A percentile compares a stretch with the other conserved stretches of the same genome.
These are phyloP conservation scores for Chydorus sphaericus DNA, from an alignment of 2,888 invertebrate genomes.

Conservation along the genomic window DNA sequence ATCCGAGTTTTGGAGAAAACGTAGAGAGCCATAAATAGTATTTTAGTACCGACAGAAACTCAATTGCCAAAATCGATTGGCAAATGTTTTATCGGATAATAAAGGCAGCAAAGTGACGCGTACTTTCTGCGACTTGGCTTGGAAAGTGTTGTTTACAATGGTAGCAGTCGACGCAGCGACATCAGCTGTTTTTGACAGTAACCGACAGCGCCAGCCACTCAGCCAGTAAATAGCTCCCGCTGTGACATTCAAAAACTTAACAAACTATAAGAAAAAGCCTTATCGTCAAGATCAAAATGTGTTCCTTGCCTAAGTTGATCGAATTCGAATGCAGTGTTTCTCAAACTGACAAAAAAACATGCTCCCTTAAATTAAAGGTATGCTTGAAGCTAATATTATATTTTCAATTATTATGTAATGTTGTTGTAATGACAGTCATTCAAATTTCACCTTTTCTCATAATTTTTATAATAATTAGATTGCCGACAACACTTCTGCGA, in stretches of 20 bases:
- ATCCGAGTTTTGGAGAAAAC: background rate
- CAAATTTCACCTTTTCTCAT: too few relatives aligned
- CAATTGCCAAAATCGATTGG: background rate
- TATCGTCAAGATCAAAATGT: background rate
- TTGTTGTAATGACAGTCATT: too few relatives aligned
- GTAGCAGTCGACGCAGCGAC: background rate
- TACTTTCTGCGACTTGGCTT: too few relatives aligned
- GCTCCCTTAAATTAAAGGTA: background rate
- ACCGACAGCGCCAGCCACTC: background rate
- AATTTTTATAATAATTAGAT: background rate
- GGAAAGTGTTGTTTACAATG: too few relatives aligned
- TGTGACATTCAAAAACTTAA: too few relatives aligned
- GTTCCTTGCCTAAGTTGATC: background rate
- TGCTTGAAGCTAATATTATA: background rate
- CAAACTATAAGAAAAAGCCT: too few relatives aligned
- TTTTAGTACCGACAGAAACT: too few relatives aligned
- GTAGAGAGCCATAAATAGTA: slow-evolving; percentile 9
- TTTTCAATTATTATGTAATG: too few relatives aligned
- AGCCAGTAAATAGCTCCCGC: too few relatives aligned
- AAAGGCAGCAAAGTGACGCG: too few relatives aligned
- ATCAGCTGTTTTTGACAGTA: background rate
- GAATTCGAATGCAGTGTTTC: background rate
- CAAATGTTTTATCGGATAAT: too few relatives aligned
- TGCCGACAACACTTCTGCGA: background rate
- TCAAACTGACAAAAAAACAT: background rate